Percentiles rank a stretch among this genome's conserved stretches.
Evolutionary conservation across 92 coral and sea anemone genomes (phyloP).

Genomic region (Plumapathes pennacea): DNA sequence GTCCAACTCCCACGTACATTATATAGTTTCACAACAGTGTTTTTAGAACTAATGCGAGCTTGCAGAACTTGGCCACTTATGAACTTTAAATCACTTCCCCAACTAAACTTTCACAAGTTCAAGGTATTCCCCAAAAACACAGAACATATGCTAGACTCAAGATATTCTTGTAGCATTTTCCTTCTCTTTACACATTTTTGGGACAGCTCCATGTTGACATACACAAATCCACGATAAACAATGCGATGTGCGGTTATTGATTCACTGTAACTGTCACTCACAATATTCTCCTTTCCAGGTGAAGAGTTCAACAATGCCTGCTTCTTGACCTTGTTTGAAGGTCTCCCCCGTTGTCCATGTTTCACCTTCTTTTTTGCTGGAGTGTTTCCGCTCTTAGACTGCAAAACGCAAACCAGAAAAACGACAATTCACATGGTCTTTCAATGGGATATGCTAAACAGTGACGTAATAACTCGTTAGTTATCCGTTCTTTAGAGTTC

Average conservation of each 20-base stretch:
- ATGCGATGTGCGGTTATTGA: no score
- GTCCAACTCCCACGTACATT: no score
- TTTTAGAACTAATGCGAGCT: no score
- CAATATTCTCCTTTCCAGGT: slow-evolving; percentile 93
- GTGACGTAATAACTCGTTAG: no score
- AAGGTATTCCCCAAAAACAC: not conserved
- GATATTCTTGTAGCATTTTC: not conserved
- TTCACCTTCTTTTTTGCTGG: slow-evolving; percentile 84
- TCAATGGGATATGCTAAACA: no score
- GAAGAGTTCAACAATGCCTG: slow-evolving; percentile 69
- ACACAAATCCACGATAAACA: not conserved
- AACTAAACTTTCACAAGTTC: not conserved
- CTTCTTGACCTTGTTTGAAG: slow-evolving; percentile 79
- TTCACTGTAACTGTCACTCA: slow-evolving; percentile 20
- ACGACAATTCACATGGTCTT: not conserved
- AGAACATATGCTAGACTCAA: not conserved
- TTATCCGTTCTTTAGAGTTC: no score
- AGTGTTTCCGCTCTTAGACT: slow-evolving; percentile 78
- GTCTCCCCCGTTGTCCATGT: slow-evolving; percentile 83
- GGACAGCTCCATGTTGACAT: not conserved
- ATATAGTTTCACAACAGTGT: no score
- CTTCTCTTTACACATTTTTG: not conserved
- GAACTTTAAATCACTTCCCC: not conserved
- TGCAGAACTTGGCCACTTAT: no score
- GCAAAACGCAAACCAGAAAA: not conserved